phyloP scores from a whole-genome alignment of 2,113 vertebrate genomes.

The Aythya baeri region DNA sequence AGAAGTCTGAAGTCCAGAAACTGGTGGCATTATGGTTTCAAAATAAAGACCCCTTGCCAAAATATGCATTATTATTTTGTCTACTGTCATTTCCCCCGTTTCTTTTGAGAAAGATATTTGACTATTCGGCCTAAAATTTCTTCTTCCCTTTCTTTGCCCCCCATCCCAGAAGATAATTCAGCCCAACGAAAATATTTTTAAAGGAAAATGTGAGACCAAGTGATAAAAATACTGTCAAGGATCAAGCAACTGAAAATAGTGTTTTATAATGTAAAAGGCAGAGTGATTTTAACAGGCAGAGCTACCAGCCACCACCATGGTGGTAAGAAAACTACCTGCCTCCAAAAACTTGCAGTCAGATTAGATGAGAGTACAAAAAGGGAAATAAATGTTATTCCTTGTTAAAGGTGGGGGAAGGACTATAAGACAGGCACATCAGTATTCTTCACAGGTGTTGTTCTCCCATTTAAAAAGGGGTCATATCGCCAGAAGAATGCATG shows the following conservation, averaged over 20 bases:
- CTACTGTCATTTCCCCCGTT: neutral
- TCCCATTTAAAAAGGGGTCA: neutral
- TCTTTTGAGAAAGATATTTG: neutral
- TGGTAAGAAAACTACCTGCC: neutral
- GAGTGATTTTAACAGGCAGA: neutral
- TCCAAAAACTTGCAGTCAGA: neutral
- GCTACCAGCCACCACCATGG: neutral
- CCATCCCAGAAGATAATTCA: neutral
- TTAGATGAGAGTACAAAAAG: neutral
- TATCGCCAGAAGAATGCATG: neutral
- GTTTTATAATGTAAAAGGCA: neutral
- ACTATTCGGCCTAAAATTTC: neutral
- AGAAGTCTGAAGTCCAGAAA: neutral
- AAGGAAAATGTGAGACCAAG: neutral
- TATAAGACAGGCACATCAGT: neutral
- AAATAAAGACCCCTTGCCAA: neutral
- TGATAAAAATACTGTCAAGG: neutral
- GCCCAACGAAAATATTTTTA: neutral
- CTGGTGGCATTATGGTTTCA: neutral
- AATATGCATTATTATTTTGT: neutral
- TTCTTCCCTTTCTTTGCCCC: neutral
- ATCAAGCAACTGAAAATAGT: neutral
- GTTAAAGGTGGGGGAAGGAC: neutral
- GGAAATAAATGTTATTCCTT: neutral
- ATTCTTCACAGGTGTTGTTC: neutral